Conservation (phyloP, 2,113 vertebrate species). For the Lanius ludovicianus region DNA sequence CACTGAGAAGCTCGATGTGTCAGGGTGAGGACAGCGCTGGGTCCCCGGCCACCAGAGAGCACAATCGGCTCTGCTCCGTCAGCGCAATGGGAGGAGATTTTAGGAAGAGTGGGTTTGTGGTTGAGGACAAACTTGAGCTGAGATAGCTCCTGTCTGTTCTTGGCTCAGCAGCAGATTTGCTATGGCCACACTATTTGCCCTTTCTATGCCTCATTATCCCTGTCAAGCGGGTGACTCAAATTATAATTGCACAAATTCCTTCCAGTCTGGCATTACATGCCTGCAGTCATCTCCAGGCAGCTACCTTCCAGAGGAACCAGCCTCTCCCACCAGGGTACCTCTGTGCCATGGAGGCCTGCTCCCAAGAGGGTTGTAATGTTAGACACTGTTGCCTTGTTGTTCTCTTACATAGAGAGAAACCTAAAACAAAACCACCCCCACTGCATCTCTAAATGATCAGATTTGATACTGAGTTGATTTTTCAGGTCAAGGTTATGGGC, state of each 20-base stretch:
- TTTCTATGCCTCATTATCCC: constrained; percentile 48
- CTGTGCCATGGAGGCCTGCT: neutral
- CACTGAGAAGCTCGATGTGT: neutral
- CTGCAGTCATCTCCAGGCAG: neutral
- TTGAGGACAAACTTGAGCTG: neutral
- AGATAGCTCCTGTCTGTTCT: constrained; percentile 8
- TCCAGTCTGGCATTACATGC: neutral
- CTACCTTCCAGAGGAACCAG: neutral
- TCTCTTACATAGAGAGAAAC: neutral
- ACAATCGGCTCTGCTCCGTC: neutral
- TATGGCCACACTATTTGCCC: neutral
- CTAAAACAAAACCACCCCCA: neutral
- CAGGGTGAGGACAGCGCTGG: neutral
- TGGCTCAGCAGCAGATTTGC: constrained; percentile 34
- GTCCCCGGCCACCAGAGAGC: neutral
- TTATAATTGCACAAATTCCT: constrained; percentile 33
- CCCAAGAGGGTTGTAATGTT: neutral
- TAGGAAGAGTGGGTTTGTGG: constrained; percentile 35
- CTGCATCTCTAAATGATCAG: neutral
- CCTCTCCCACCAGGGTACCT: neutral
- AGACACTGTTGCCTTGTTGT: accelerated
- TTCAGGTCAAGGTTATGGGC: neutral
- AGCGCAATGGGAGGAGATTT: neutral
- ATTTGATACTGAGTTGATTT: neutral
- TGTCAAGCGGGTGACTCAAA: constrained; percentile 30